Evolutionary conservation across 2,888 invertebrate genomes (phyloP), one percentile per base, ranked within the genome.

Genomic region (Eristalis arbustorum): DNA sequence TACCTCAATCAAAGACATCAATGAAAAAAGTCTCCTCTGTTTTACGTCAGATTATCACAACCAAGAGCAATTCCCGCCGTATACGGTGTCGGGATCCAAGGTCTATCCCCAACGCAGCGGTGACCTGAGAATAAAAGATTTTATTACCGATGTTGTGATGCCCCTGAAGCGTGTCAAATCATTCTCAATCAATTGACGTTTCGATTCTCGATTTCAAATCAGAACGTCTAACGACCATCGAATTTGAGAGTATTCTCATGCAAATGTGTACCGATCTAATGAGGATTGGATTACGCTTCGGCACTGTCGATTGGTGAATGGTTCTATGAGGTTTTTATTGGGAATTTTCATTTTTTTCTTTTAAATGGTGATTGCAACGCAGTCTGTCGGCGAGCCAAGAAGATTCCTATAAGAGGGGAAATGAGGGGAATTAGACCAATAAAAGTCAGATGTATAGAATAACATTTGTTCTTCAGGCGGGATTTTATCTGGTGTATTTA

Each of bases 151-250:
- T 71, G 57, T 66, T 63, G 77, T 78, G 71, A 25, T 68, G 71
- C 37, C 61, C 59, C 64, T 72, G 72, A 57, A 79, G 79, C 79
- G 68, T 80, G 79, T 80, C 79, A 73, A 80, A 80, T 73, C 73
- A 62, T 62, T 37, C 23, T 68, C 67, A 80, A 80, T 73, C 79
- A 68, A 68, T 68, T 73, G 67, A 79, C 49, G 59, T 37, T 25
- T 73, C 28, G 62, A 79, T 67, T 37, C 72, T 67, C 40, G 31
- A 57, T 61, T 66, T 42, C 64, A 31, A 72, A 49, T 79, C 66
- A 42, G 42, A 62, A 62, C 28, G 62, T 68, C 67, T 37, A 73
- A 80, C 64, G 61, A 69, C 62, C 77, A 25, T 66, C 78, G 40
- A 63, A 66, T 59, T 66, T 23, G 64, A 74, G 66, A 73, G 79